Evolutionary conservation across 2,797 vertebrate species (phyloP), one percentile per base, ranked within the genome.

Genomic region (Siniperca undulata): DNA sequence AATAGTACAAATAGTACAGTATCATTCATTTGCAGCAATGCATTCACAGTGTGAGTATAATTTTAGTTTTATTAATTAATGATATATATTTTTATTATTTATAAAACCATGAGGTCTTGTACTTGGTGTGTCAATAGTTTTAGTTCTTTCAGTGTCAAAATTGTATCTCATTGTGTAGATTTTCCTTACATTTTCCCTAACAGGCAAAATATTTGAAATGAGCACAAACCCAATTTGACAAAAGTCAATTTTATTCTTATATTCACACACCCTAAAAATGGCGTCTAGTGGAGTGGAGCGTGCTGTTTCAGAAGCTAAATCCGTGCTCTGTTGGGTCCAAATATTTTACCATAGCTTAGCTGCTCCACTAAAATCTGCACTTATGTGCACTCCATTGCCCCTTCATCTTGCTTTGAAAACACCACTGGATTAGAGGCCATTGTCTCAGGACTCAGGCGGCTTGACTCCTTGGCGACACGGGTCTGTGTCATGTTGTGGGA

Each of bases 341-440:
- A 94, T 91, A 94, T 94, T 94, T 95, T 93, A 90, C 83, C 90
- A 92, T 93, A 92, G 94, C 89, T 95, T 94, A 93, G 92, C 89
- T 92, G 90, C 92, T 90, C 92, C 81, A 91, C 90, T 94, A 92
- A 91, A 92, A 94, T 88, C 87, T 93, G 78, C 89, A 89, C 89
- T 90, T 87, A 87, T 91, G 78, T 90, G 89, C 93, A 94, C 92
- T 89, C 92, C 90, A 92, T 94, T 93, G 93, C 91, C 88, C 92
- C 85, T 88, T 92, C 91, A 92, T 93, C 90, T 91, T 84, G 84
- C 90, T 93, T 88, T 93, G 92, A 91, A 92, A 94, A 91, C 87
- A 90, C 88, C 85, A 91, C 80, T 93, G 93, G 94, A 94, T 95
- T 95, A 94, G 88, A 84, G 90, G 81, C 87, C 80, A 80, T 85